phyloP scores from a whole-genome alignment of 2,113 vertebrate genomes.

The Mellivora capensis region DNA sequence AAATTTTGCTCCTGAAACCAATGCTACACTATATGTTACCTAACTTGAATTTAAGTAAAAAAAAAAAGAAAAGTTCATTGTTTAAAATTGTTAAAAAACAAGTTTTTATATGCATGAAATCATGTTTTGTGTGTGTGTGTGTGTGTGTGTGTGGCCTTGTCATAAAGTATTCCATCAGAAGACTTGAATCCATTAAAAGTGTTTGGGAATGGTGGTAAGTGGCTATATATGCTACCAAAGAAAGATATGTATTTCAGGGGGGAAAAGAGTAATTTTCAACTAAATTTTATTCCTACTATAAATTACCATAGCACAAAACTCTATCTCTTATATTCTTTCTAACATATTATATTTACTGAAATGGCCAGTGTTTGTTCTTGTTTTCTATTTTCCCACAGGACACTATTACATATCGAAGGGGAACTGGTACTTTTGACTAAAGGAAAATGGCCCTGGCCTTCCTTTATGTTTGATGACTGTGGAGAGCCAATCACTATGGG shows the following conservation, averaged over 20 bases:
- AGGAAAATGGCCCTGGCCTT: not conserved
- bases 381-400: not conserved
- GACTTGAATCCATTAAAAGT: not conserved
- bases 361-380: not conserved
- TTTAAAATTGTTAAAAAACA: not conserved
- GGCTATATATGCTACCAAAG: not conserved
- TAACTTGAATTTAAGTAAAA: not conserved
- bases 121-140: not conserved
- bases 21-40: not conserved
- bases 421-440: not conserved
- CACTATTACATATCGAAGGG: not conserved
- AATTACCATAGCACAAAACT: not conserved
- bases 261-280: not conserved
- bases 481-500: not conserved
- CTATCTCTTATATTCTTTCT: not conserved
- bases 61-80: not conserved
- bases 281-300: not conserved
- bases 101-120: not conserved
- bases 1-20: not conserved
- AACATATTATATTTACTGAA: not conserved
- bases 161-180: not conserved
- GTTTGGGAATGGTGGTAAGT: not conserved
- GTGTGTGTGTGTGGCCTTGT: not conserved
- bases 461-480: not conserved
- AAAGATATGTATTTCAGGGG: not conserved